Evolutionary conservation across 1,140 invertebrate genomes (phyloP), one percentile per base, ranked within the genome.

Genomic region (Bombus consobrinus): DNA sequence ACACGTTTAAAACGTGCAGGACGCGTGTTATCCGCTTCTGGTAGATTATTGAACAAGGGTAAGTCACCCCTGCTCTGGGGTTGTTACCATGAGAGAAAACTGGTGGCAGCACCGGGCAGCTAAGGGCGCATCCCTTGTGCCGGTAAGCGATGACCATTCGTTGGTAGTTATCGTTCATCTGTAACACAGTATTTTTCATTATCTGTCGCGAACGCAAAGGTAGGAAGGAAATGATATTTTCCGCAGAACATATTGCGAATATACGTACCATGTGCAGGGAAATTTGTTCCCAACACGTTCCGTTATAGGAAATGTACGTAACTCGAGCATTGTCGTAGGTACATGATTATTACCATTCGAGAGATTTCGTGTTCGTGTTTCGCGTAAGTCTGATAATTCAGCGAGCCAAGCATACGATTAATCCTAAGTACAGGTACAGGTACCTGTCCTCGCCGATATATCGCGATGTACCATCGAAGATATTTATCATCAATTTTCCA

Each of bases 11-110:
- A 9, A n/a, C n/a, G 6, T 8, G 18, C 18, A 8, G 68, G 6
- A 25, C 13, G 12, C 25, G 34, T 12, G 53, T 69, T 80, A 80
- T 34, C 53, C 8, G 57, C 15, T 1, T 12, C 5, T 34, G 69
- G 9, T 25, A 18, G n/a, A n/a, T 34, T 81, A 73, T 39, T 32
- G 13, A n/a, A 10, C 9, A 10, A 32, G 39, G 69, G 57, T 75
- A 47, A 82, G 13, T 41, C 41, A 77, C 62, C 34, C 81, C 13
- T 37, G 12, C 0, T 3, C 10, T 3, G 10, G 13, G 6, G 25
- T 72, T 39, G 12, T 79, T 68, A 82, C 59, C 81, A 37, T 10
- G 13, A 13, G 39, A 82, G 72, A 3, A 18, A 43, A 62, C 41
- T 4, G 75, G 8, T 57, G 74, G 75, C 74, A 84, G 82, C 53